Evolutionary conservation across 2,113 vertebrate species (phyloP).

Genomic region (Hemicordylus capensis): DNA sequence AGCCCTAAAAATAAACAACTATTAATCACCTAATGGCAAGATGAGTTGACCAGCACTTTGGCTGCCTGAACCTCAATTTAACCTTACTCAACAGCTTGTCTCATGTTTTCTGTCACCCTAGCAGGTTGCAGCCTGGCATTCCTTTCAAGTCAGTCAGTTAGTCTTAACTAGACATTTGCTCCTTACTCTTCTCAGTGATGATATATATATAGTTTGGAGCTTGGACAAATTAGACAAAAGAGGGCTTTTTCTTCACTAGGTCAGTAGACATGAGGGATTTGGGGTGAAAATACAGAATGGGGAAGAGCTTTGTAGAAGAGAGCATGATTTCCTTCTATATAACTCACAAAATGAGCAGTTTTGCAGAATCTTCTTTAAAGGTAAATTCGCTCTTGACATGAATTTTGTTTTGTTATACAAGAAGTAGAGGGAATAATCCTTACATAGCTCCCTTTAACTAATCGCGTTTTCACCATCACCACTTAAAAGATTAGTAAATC

Average conservation of each 20-base stretch:
- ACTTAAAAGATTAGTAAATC: conserved; percentile 59
- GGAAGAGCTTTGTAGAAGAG: conserved; percentile 1
- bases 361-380: conserved; percentile 45
- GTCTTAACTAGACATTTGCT: conserved; percentile 80
- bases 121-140: conserved; percentile 73
- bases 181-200: conserved; percentile 70
- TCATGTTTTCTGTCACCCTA: conserved; percentile 73
- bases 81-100: conserved; percentile 68
- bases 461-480: conserved; percentile 11
- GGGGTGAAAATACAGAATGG: conserved; percentile 40
- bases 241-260: not conserved
- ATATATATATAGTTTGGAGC: conserved; percentile 70
- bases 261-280: conserved; percentile 32
- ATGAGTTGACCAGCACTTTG: conserved; percentile 71
- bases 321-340: conserved; percentile 22
- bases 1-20: conserved; percentile 85
- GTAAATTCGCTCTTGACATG: conserved; percentile 21
- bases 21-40: conserved; percentile 82
- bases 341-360: conserved; percentile 39
- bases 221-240: conserved; percentile 45
- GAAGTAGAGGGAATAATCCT: conserved; percentile 31
- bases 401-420: conserved; percentile 18
- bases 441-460: conserved; percentile 3
- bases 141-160: conserved; percentile 62
- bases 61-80: conserved; percentile 66